phyloP scores from a whole-genome alignment of 2,888 invertebrate species.

The Drosophila neonasuta region DNA sequence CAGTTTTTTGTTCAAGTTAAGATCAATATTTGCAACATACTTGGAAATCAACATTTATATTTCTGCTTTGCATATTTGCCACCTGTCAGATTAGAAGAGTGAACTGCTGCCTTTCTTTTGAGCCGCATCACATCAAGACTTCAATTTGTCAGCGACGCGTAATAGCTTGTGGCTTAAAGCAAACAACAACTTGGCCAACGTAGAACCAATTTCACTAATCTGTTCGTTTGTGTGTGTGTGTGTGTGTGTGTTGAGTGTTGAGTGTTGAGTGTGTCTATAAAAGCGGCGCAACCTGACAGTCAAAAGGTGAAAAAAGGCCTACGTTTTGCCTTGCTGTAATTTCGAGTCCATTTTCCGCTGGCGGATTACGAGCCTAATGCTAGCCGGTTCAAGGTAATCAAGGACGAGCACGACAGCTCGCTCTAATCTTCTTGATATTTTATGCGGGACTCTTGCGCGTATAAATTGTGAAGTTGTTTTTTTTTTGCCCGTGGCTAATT shows the following conservation, averaged over 20 bases:
- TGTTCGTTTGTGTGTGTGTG: background rate
- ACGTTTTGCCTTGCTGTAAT: slow-evolving; percentile 24
- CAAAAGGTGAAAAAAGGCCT: slow-evolving; percentile 30
- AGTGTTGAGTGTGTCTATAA: background rate
- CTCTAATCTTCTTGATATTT: slow-evolving; percentile 34
- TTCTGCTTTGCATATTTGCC: background rate
- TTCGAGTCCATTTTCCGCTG: slow-evolving; percentile 34
- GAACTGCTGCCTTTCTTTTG: background rate
- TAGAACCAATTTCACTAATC: slow-evolving; percentile 68
- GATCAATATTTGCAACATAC: background rate
- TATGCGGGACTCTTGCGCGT: background rate
- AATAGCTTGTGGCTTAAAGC: slow-evolving; percentile 37
- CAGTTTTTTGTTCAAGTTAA: background rate
- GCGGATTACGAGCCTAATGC: slow-evolving; percentile 42
- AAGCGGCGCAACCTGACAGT: background rate
- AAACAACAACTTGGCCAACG: slow-evolving; percentile 45
- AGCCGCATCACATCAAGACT: slow-evolving; percentile 19
- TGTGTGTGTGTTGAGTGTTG: background rate
- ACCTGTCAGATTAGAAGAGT: background rate
- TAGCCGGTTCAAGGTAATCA: slow-evolving; percentile 28
- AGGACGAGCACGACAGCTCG: slow-evolving; percentile 4
- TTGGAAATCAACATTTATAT: background rate
- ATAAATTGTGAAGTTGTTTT: slow-evolving; percentile 12
- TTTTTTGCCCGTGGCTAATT: slow-evolving; percentile 33
- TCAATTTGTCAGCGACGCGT: slow-evolving; percentile 34